Percentiles rank a stretch among this genome's conserved stretches.
phyloP scores from a whole-genome alignment of 2,113 vertebrate species.

The Myrmophylax atrothorax region DNA sequence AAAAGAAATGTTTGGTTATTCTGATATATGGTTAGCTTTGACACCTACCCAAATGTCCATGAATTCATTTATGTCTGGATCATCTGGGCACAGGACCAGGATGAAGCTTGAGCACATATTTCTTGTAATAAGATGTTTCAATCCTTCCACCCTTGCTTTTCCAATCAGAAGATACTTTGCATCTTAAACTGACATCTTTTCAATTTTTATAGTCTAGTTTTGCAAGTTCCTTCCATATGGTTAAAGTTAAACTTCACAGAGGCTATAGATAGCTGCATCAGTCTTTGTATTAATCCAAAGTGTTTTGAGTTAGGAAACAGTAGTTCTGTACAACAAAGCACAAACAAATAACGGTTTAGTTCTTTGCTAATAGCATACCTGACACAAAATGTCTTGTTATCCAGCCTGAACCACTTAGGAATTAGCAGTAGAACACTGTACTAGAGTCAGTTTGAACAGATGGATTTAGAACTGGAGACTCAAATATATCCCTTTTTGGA shows the following conservation, averaged over 20 bases:
- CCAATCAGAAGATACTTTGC: conserved; percentile 4
- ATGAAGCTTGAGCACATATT: conserved; percentile 1
- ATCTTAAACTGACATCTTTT: conserved; percentile 43
- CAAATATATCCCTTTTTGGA: conserved; percentile 70
- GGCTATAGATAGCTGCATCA: conserved; percentile 33
- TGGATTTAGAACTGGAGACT: conserved; percentile 65
- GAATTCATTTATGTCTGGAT: conserved; percentile 28
- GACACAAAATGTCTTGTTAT: conserved; percentile 33
- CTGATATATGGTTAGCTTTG: conserved; percentile 9
- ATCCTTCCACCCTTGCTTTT: conserved; percentile 20
- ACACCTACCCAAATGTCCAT: not conserved
- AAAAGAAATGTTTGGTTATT: not conserved
- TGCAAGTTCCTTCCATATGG: conserved; percentile 46
- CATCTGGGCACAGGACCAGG: conserved; percentile 23
- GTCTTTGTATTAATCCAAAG: conserved; percentile 20
- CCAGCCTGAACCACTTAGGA: conserved; percentile 40
- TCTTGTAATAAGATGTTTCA: conserved; percentile 30
- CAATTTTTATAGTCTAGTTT: conserved; percentile 33
- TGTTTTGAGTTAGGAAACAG: not conserved
- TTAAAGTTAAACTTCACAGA: conserved; percentile 44
- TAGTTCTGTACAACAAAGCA: not conserved
- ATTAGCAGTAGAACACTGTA: conserved; percentile 26
- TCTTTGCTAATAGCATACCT: conserved; percentile 29
- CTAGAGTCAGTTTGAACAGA: conserved; percentile 70
- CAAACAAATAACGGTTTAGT: not conserved